Conservation (phyloP, 2,888 invertebrate genomes). For the Callinectes sapidus region DNA sequence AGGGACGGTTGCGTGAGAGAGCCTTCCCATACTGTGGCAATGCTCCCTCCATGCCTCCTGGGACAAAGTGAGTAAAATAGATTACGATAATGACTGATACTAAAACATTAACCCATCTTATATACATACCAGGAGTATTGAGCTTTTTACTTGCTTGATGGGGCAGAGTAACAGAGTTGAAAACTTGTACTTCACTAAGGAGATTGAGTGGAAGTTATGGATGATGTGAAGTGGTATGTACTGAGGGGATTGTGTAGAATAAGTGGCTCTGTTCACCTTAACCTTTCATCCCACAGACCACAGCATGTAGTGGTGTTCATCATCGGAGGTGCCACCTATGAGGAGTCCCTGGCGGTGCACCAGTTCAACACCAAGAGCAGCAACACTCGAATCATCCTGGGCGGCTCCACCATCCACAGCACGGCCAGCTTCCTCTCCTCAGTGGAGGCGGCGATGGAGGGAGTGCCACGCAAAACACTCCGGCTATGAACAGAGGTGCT, state of each 20-base stretch:
- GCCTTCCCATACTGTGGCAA: conserved; percentile 88
- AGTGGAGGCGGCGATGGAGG: conserved; percentile 76
- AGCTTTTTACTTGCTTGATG: no score
- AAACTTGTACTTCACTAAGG: neutral
- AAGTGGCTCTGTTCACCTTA: neutral
- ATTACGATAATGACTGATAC: no score
- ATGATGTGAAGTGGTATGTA: neutral
- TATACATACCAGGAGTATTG: no score
- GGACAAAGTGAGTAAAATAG: neutral
- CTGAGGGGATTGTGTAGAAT: neutral
- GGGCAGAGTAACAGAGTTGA: no score
- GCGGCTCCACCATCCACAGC: conserved; percentile 95
- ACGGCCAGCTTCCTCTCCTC: conserved; percentile 87
- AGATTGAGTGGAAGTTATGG: neutral
- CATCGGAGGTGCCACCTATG: conserved; percentile 96
- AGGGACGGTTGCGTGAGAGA: conserved; percentile 91
- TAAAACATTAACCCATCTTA: no score
- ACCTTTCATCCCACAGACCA: conserved; percentile 76
- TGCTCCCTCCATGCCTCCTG: conserved; percentile 23
- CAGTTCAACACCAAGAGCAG: conserved; percentile 84
- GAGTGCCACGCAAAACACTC: conserved; percentile 65
- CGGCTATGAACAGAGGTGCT: conserved; percentile 51
- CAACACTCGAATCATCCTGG: conserved; percentile 86
- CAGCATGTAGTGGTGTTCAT: conserved; percentile 97
- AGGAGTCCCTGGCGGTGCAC: conserved; percentile 92